Conservation (phyloP, 2,113 vertebrate species). For the Morone chrysops region DNA sequence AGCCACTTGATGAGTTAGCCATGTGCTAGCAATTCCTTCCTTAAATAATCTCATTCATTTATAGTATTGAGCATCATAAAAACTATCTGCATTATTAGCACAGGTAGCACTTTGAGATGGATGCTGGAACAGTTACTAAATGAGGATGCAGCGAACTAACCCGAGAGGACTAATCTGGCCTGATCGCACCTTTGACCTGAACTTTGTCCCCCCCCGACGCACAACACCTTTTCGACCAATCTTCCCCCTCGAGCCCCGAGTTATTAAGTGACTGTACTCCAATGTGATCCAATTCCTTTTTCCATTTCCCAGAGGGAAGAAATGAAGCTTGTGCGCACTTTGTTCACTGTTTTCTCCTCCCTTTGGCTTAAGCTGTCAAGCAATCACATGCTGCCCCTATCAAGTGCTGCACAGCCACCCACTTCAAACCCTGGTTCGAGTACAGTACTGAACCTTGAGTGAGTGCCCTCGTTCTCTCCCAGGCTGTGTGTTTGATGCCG, state of each 20-base stretch:
- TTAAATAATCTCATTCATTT: conserved; percentile 42
- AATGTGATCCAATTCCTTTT: not conserved
- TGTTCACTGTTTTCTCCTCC: not conserved
- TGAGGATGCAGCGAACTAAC: not conserved
- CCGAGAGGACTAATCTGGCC: conserved; percentile 13
- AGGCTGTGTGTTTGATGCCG: not conserved
- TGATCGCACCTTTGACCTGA: conserved; percentile 44
- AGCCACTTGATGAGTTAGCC: conserved; percentile 69
- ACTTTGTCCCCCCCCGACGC: conserved; percentile 5
- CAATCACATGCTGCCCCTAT: conserved; percentile 4
- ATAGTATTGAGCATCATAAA: not conserved
- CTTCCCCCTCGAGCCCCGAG: not conserved
- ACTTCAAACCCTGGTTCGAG: not conserved
- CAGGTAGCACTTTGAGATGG: not conserved
- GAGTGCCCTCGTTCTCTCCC: not conserved
- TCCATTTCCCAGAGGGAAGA: not conserved
- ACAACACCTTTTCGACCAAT: not conserved
- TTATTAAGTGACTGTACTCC: conserved; percentile 28
- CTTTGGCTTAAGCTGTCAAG: conserved; percentile 18
- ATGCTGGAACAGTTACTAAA: not conserved
- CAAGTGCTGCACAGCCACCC: not conserved
- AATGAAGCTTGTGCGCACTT: not conserved
- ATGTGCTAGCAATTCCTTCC: conserved; percentile 44
- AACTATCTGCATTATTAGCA: not conserved
- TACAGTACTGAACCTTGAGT: not conserved